Base-by-base conservation (phyloP, 2,797 vertebrate genomes). In the Alosa sapidissima region DNA sequence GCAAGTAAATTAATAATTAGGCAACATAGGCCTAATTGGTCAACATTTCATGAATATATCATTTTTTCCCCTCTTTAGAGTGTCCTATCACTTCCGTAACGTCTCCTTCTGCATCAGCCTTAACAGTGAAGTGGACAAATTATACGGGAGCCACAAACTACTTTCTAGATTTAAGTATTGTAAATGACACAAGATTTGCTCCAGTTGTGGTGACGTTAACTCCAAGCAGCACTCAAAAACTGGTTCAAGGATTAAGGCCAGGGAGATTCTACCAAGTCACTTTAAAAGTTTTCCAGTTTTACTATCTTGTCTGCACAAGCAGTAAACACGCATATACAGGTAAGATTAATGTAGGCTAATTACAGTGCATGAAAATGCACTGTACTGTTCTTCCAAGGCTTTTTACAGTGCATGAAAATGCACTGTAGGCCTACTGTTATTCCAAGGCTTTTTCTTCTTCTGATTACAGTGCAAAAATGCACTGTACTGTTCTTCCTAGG, bases 181-280 rank as follows among this genome's bases (percentile, higher is more conserved):
- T 94, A 84, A 94, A 95, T 89, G 90, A 89, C 0, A 88, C 89
- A 0, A 92, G 0, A 24, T 65, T 93, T 0, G 87, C 94, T 49
- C 90, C 95, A 0, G 83, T 96, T 45, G 84, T 91, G 75, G 81
- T 93, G 68, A 81, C 86, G 21, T 54, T 88, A 49, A 0, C 85
- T 0, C 5, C 81, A 0, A 51, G 89, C 41, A 86, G 7, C 33
- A 92, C 90, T 0, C 83, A 93, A 62, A 92, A 83, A 87, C 2
- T 90, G 84, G 85, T 96, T 49, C 92, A 93, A 58, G 96, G 96
- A 0, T 87, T 97, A 82, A 89, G 85, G 88, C 89, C 95, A 0
- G 96, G 95, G 75, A 89, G 45, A 6, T 0, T 78, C 16, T 96
- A 97, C 84, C 16, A 90, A 51, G 90, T 96, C 84, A 94, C 87